These are phyloP conservation scores for Tetrapedia diversipes DNA, from an alignment of 2,888 invertebrate genomes.

Conservation along the genomic window DNA sequence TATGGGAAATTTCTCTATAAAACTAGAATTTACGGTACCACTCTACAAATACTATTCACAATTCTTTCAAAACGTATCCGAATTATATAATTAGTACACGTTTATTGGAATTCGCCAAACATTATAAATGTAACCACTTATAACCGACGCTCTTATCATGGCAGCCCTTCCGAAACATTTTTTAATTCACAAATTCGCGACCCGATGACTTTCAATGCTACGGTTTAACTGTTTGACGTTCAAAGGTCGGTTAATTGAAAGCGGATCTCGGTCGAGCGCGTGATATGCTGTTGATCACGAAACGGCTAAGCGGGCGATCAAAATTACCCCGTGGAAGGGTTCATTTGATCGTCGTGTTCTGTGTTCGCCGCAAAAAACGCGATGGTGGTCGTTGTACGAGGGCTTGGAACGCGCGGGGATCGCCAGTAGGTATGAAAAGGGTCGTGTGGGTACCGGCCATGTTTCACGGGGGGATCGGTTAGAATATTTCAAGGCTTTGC, in stretches of 20 bases:
- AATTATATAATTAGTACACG: too few species aligned
- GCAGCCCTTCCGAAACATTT: too few species aligned
- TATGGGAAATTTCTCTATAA: too few species aligned
- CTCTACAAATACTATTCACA: too few species aligned
- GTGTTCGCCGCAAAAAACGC: conserved; percentile 26
- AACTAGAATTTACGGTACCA: too few species aligned
- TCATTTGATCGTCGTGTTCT: conserved; percentile 35
- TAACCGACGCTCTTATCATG: too few species aligned
- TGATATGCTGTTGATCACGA: neutral
- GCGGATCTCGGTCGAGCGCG: neutral
- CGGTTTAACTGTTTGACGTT: neutral
- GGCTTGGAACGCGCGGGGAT: neutral
- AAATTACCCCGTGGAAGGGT: conserved; percentile 30
- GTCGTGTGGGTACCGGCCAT: conserved; percentile 40
- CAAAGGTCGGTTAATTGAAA: conserved; percentile 8
- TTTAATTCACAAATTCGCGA: neutral
- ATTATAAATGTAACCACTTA: too few species aligned
- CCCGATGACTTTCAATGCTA: neutral
- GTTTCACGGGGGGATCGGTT: conserved; percentile 57
- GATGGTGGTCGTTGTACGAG: neutral
- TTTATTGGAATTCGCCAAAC: too few species aligned
- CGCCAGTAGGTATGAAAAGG: conserved; percentile 15
- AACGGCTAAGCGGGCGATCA: conserved; percentile 10
- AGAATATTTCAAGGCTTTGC: conserved; percentile 64
- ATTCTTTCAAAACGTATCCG: too few species aligned